Percentiles rank a stretch among this genome's conserved stretches.
These are phyloP conservation scores for Hipposideros larvatus DNA, from an alignment of 2,797 vertebrate genomes.

Conservation along the genomic window DNA sequence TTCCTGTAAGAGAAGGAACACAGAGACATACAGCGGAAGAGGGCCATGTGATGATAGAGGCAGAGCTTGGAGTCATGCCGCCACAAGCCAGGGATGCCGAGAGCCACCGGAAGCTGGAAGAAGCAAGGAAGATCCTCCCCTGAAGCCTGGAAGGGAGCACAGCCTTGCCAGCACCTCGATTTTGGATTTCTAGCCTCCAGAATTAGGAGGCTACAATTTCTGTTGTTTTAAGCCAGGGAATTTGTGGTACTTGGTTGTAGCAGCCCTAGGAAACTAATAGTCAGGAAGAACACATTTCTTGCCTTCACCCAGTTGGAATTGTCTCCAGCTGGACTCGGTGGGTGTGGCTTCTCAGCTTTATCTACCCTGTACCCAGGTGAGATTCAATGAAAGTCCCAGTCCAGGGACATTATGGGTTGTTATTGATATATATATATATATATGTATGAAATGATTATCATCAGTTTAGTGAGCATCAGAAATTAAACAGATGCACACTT, in stretches of 20 bases:
- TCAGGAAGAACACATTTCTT: background rate
- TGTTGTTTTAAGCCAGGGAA: background rate
- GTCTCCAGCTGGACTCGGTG: background rate
- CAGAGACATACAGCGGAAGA: rapidly evolving
- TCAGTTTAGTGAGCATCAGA: background rate
- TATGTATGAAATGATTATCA: background rate
- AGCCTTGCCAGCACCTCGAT: background rate
- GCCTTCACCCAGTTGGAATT: background rate
- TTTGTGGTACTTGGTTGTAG: background rate
- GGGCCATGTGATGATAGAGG: background rate
- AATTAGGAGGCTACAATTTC: background rate
- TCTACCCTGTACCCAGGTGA: too few relatives aligned
- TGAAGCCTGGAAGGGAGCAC: background rate
- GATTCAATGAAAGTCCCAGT: background rate
- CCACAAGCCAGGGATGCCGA: background rate
- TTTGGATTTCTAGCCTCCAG: background rate
- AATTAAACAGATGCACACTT: background rate
- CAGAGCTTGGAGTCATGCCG: background rate
- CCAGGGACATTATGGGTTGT: background rate
- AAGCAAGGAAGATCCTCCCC: background rate
- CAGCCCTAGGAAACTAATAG: background rate
- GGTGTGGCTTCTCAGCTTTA: background rate
- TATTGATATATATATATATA: background rate
- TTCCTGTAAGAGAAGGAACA: background rate
- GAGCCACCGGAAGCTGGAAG: background rate